These are phyloP conservation scores for Nemotelus nigrinus DNA, from an alignment of 2,888 invertebrate genomes.

Conservation along the genomic window DNA sequence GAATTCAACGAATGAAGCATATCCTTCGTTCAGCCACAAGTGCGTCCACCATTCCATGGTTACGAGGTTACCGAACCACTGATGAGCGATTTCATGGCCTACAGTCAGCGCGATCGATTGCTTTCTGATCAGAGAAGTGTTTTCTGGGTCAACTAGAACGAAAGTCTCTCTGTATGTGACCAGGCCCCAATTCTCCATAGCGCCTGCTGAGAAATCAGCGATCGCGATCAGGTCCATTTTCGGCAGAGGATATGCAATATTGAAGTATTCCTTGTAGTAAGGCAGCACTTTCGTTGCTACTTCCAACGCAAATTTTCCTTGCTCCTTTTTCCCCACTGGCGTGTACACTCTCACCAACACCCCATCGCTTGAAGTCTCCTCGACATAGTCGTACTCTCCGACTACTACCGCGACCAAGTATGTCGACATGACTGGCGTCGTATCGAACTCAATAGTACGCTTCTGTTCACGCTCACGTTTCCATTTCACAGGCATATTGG, in stretches of 20 bases:
- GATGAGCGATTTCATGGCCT: slow-evolving; percentile 94
- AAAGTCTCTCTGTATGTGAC: slow-evolving; percentile 94
- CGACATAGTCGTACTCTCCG: slow-evolving; percentile 94
- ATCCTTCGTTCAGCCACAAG: slow-evolving; percentile 95
- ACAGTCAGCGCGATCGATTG: slow-evolving; percentile 90
- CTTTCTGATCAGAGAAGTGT: slow-evolving; percentile 85
- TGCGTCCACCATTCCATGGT: slow-evolving; percentile 99
- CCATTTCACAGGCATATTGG: slow-evolving; percentile 85
- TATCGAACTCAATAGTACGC: slow-evolving; percentile 75
- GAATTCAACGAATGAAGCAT: slow-evolving; percentile 95
- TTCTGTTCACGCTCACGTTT: slow-evolving; percentile 65
- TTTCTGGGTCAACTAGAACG: slow-evolving; percentile 87
- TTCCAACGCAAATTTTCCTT: slow-evolving; percentile 90
- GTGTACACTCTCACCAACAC: slow-evolving; percentile 85
- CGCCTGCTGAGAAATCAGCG: slow-evolving; percentile 93
- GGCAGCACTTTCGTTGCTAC: slow-evolving; percentile 92
- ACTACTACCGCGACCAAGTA: slow-evolving; percentile 94
- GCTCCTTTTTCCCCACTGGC: slow-evolving; percentile 90
- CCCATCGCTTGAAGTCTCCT: slow-evolving; percentile 83
- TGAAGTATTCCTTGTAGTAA: slow-evolving; percentile 94
- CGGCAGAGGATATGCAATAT: slow-evolving; percentile 92
- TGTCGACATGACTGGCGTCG: slow-evolving; percentile 94
- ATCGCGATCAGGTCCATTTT: slow-evolving; percentile 97
- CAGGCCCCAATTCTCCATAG: slow-evolving; percentile 98
- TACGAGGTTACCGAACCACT: slow-evolving; percentile 98